These are phyloP conservation scores for Tetraodon nigroviridis DNA, from an alignment of 2,113 vertebrate species.

Conservation along the genomic window DNA sequence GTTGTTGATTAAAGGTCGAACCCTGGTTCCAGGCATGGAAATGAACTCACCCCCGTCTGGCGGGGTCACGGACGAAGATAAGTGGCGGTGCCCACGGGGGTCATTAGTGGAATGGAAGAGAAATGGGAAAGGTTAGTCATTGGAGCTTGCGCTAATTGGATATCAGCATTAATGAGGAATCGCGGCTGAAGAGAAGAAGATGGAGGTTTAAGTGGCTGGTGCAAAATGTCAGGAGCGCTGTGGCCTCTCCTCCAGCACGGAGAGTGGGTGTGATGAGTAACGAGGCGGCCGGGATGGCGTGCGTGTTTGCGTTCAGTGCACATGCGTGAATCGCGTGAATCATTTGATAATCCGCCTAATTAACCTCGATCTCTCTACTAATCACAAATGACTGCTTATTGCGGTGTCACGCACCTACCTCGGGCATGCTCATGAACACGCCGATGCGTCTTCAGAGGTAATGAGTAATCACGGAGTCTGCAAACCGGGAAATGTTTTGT, in stretches of 20 bases:
- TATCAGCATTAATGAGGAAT: conserved; percentile 67
- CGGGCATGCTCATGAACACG: conserved; percentile 4
- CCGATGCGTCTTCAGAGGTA: background rate
- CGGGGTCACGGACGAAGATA: conserved; percentile 44
- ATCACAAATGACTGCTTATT: conserved; percentile 60
- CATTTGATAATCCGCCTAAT: conserved; percentile 62
- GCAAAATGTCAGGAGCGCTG: conserved; percentile 62
- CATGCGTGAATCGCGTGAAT: conserved; percentile 52
- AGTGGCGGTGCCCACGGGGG: conserved; percentile 44
- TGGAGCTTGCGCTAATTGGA: conserved; percentile 61
- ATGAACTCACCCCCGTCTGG: conserved; percentile 46
- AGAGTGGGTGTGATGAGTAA: conserved; percentile 39
- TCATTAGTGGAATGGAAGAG: conserved; percentile 49
- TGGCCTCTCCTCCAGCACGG: conserved; percentile 22
- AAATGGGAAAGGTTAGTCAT: conserved; percentile 60
- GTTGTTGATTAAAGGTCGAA: conserved; percentile 30
- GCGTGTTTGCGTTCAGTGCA: conserved; percentile 6
- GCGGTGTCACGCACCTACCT: conserved; percentile 13
- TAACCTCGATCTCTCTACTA: conserved; percentile 64
- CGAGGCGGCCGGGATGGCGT: background rate
- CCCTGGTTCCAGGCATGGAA: conserved; percentile 30
- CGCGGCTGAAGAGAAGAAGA: conserved; percentile 29
- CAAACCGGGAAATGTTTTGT: background rate
- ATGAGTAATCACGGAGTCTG: conserved; percentile 17
- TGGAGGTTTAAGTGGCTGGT: conserved; percentile 25